Conservation (phyloP, 2,888 invertebrate genomes). For the Latheticus oryzae region DNA sequence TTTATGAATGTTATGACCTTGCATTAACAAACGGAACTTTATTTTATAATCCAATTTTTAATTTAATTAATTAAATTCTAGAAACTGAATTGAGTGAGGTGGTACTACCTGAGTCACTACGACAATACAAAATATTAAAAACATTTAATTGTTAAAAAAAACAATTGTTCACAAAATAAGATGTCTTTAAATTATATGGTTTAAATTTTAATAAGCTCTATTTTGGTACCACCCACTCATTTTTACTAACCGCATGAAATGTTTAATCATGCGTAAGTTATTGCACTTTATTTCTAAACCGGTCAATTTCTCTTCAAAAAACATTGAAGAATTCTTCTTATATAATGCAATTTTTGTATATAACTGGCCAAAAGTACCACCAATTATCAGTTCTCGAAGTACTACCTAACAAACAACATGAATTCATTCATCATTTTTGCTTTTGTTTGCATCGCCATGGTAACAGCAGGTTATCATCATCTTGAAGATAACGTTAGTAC, state of each 20-base stretch:
- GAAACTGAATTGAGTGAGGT: too few relatives aligned
- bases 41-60: too few relatives aligned
- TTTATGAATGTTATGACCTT: too few relatives aligned
- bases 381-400: constrained; percentile 18
- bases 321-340: constrained; percentile 15
- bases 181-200: too few relatives aligned
- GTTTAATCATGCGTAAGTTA: constrained; percentile 41
- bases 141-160: too few relatives aligned
- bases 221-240: too few relatives aligned
- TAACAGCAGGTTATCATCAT: constrained; percentile 34
- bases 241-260: constrained; percentile 2
- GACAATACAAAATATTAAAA: too few relatives aligned
- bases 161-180: too few relatives aligned
- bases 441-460: constrained; percentile 15
- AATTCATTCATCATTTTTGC: constrained; percentile 25
- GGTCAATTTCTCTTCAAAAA: constrained; percentile 5
- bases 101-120: too few relatives aligned
- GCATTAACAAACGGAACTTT: too few relatives aligned
- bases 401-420: constrained; percentile 15
- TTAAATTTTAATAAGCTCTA: too few relatives aligned
- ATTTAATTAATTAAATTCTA: too few relatives aligned
- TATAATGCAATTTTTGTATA: constrained; percentile 25
- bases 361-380: constrained; percentile 3
- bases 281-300: constrained; percentile 31
- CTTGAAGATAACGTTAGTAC: constrained; percentile 39